phyloP scores from a whole-genome alignment of 2,888 invertebrate species.

The Argyra leucocephala region DNA sequence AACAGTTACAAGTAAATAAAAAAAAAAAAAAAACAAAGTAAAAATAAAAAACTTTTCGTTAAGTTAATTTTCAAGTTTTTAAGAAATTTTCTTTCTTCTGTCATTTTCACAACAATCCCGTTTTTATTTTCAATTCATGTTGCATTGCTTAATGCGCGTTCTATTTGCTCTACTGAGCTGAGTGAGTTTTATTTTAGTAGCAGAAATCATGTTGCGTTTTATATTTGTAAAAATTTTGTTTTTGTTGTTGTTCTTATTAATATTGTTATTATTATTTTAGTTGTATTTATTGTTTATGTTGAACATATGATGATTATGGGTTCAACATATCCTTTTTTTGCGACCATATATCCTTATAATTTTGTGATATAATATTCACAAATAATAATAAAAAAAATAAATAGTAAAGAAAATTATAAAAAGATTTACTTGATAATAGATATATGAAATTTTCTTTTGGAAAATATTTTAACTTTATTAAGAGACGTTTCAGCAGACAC shows the following conservation, averaged over 20 bases:
- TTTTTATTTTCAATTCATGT: background rate
- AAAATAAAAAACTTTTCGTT: background rate
- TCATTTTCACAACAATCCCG: background rate
- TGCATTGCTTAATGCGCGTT: no score
- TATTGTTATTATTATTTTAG: background rate
- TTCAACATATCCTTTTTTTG: background rate
- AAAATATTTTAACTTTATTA: constrained; percentile 1
- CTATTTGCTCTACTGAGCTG: no score
- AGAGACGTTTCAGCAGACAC: constrained; percentile 1
- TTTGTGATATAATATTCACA: background rate
- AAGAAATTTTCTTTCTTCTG: background rate
- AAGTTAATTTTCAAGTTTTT: constrained; percentile 1
- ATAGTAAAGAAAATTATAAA: background rate
- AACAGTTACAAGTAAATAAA: background rate
- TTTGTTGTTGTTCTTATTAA: background rate
- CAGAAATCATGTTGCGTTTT: no score
- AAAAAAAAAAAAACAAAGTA: background rate
- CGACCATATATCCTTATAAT: background rate
- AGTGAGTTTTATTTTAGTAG: no score
- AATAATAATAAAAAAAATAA: background rate
- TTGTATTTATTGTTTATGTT: background rate
- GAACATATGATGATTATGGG: background rate
- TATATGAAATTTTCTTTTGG: background rate
- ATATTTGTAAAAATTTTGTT: no score
- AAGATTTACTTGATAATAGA: background rate